phyloP scores from a whole-genome alignment of 1,140 invertebrate species.

The Oppia nitens region DNA sequence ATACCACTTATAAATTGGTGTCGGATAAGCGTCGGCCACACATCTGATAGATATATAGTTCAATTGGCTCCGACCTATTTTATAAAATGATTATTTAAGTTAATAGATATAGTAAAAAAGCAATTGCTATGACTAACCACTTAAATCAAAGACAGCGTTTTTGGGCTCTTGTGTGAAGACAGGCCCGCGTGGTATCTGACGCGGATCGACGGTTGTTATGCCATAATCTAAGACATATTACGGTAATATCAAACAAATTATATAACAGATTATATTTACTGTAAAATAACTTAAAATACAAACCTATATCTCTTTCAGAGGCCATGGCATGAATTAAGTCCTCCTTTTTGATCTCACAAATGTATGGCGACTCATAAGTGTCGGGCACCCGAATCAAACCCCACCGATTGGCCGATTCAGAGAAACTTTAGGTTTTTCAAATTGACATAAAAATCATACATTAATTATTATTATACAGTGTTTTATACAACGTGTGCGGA shows the following conservation, averaged over 20 bases:
- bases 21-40: conserved; percentile 70
- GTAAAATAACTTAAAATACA: too few relatives aligned
- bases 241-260: too few relatives aligned
- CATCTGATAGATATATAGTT: conserved; percentile 62
- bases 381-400: conserved; percentile 61
- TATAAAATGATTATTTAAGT: background rate
- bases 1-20: conserved; percentile 79
- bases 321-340: background rate
- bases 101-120: too few relatives aligned
- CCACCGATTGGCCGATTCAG: conserved; percentile 44
- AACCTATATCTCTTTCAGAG: conserved; percentile 1
- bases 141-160: conserved; percentile 61
- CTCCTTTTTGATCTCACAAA: conserved; percentile 53
- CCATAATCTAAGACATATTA: conserved; percentile 69
- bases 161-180: conserved; percentile 69
- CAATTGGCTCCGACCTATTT: conserved; percentile 33
- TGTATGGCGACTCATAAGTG: conserved; percentile 54
- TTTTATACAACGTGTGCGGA: too few relatives aligned
- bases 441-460: conserved; percentile 2
- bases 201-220: conserved; percentile 48
- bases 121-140: too few relatives aligned
- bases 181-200: conserved; percentile 63
- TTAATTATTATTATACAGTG: conserved; percentile 7
- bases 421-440: conserved; percentile 22
- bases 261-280: too few relatives aligned